Conservation (phyloP, 2,113 vertebrate genomes). For the Mesembrinibis cayennensis region DNA sequence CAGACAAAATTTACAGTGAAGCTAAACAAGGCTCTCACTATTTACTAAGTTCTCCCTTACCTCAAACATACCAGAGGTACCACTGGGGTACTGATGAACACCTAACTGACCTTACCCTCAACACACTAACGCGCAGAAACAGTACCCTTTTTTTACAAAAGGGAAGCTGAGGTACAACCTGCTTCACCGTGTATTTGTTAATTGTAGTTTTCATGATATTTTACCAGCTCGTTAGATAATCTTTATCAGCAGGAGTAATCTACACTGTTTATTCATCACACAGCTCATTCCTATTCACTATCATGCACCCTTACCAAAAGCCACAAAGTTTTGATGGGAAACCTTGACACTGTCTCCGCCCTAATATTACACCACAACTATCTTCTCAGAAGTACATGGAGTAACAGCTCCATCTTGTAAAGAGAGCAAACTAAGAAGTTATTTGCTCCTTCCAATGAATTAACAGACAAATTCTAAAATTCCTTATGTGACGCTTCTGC, state of each 20-base stretch:
- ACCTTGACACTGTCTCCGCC: background rate
- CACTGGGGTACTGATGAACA: background rate
- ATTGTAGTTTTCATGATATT: background rate
- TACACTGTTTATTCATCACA: background rate
- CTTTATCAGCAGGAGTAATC: background rate
- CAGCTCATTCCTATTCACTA: background rate
- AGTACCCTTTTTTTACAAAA: background rate
- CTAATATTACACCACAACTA: background rate
- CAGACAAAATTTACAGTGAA: background rate
- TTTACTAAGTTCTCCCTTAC: background rate
- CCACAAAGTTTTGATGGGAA: background rate
- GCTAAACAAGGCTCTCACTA: background rate
- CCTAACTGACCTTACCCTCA: background rate
- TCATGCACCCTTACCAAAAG: background rate
- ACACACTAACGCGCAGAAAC: fast-evolving
- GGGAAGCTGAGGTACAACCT: background rate
- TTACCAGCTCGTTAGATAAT: background rate
- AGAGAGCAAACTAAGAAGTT: background rate
- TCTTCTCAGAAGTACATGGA: background rate
- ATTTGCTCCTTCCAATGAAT: background rate
- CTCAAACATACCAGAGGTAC: background rate
- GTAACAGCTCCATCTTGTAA: background rate
- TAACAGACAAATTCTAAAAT: background rate
- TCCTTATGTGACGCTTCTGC: background rate
- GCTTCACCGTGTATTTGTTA: background rate